Evolutionary conservation across 35 echinoderm and acorn worm genomes (phyloP), one percentile per base, ranked within the genome.

Genomic region (Eucidaris tribuloides): DNA sequence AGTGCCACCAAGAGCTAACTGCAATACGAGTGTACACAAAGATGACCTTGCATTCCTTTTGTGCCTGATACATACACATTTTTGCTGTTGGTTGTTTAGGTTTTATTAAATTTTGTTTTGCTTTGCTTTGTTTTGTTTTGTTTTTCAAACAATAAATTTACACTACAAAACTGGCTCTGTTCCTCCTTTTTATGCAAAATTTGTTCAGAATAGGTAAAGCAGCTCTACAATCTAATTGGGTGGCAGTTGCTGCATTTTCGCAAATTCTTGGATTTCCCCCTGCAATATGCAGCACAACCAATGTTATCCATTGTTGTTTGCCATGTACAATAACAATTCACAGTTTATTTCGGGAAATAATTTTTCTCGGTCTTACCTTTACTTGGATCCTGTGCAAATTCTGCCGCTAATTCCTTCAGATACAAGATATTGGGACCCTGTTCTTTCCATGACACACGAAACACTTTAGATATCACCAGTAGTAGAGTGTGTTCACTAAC

Each of bases 381-480:
- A 39, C 79, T 76, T 41, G 91, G 80, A 37, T 93, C 91, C 62
- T 89, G 83, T 35, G 82, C 86, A 81, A 90, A 99, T 52, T 99
- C 96, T 56, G 83, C 52, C 22, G 96, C 90, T 27, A 99, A 70
- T 7, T 83, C 90, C 15, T 83, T 58, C 7, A 99, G 83, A 65
- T 90, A 93, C 27, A 99, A 57, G 18, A 90, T 84, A 60, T 79
- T 87, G 23, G 74, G 43, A 6, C 91, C 86, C 64, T 93, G 90
- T 28, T 99, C 96, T 62, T 85, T 99, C 90, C 91, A 99, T 9
- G 96, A 99, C 28, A 99, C 77, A 49, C 66, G 82, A 57, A 99
- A 99, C 19, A 99, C 82, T 17, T 79, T 87, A 71, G 81, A 93
- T 18, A 92, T 59, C 2, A 85, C 80, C 36, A 81, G 46, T 42